Evolutionary conservation across 2,113 vertebrate species (phyloP), one percentile per base, ranked within the genome.

Genomic region (Osmerus eperlanus): DNA sequence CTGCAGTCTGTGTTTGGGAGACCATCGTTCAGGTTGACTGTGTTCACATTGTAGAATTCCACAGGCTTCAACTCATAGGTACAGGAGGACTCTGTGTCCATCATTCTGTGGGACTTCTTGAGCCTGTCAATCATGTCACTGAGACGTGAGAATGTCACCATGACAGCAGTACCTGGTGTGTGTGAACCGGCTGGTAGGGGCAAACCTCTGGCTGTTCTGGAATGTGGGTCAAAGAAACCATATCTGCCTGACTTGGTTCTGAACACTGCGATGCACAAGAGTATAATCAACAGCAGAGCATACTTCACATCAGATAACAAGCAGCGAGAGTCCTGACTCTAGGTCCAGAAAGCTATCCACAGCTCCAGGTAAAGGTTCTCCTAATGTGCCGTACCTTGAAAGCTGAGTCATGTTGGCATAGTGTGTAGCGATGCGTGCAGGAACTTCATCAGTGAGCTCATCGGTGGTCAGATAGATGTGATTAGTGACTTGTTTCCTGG

Each of bases 241-340:
- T 58, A 73, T 56, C 54, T 56, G 16, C 67, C 67, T 28, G 67
- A 56, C 3, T 11, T 18, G 53, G 25, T 29, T 56, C 53, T 56
- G 23, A 68, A 68, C 7, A 68, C 67, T 12, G 53, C 23, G 58
- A 68, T 68, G 11, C 52, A 55, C 2, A 65, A 65, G 1, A 0
- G 3, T 23, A 3, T 56, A 53, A 72, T 66, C 54, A 65, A 3
- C 21, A 68, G 52, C 53, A 68, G 7, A 5, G 53, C 52, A 12
- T 58, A 56, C 25, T 68, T 23, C 16, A 68, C 67, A 16, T 68
- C 67, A 4, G 67, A 68, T n/a, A 29, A 68, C 67, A 68, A 68
- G 18, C 67, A 68, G 16, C 7, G n/a, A 3, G 1, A 68, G 25
- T 58, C 67, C 23, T 19, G 53, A 14, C 29, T 56, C 53, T 0